Evolutionary conservation across 2,888 invertebrate genomes (phyloP), one percentile per base, ranked within the genome.

Genomic region (Pasiphila rectangulata): DNA sequence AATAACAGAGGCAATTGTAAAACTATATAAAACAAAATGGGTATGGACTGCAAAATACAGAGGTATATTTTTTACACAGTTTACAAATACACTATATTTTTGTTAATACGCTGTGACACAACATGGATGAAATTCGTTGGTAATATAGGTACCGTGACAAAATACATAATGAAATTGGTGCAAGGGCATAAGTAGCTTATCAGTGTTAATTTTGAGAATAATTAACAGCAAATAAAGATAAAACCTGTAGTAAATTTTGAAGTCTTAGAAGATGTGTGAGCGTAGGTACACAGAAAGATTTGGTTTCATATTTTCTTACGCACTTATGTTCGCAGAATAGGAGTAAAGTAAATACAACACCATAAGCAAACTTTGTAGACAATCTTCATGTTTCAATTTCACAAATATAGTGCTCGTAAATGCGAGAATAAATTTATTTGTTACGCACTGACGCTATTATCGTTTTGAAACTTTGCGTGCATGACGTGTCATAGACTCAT

Each of bases 221-320:
- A 20, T 7, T 9, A 9, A 21, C 6, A 15, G 4, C 15, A 21
- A 21, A 36, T 21, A 36, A 13, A 1, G n/a, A 13, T 6, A 12
- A 13, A 3, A 13, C 13, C 10, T 23, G 35, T 34, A 20, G 20
- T 4, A 27, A 23, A 21, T 7, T 13, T 21, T 4, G 13, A 35
- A 35, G 23, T 35, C 35, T 13, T 4, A 25, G 16, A 38, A 32
- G 32, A 19, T 16, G 23, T 40, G 23, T 10, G 9, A 29, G n/a
- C n/a, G n/a, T n/a, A n/a, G n/a, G 20, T 17, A 17, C 4, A 17
- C 32, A 32, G n/a, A n/a, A 32, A 16, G 10, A 19, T 32, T 32
- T 19, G 17, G 32, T 29, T 7, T 13, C 29, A 12, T 16, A 4
- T 30, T 30, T n/a, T n/a, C 29, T 30, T 30, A 13, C 16, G 9